Percentiles rank a stretch among this genome's conserved stretches.
phyloP scores from a whole-genome alignment of 2,888 invertebrate genomes.

The Brenthis daphne region DNA sequence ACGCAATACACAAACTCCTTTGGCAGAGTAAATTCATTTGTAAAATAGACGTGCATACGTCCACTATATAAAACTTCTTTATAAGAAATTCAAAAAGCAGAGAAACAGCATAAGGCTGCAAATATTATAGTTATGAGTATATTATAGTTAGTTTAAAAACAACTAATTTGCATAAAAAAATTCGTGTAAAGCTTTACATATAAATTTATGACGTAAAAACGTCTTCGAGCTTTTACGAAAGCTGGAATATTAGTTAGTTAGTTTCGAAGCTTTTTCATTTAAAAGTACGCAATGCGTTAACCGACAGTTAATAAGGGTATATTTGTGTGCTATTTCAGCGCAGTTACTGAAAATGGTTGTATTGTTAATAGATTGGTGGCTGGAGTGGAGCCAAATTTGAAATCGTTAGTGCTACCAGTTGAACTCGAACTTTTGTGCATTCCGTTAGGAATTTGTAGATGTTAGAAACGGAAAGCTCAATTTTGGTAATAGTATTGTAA shows the following conservation, averaged over 20 bases:
- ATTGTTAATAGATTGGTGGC: constrained; percentile 25
- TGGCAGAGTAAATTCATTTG: no score
- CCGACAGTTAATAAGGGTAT: background rate
- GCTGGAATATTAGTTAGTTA: background rate
- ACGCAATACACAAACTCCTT: no score
- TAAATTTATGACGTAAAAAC: background rate
- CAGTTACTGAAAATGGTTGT: constrained; percentile 17
- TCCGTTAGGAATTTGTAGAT: constrained; percentile 18
- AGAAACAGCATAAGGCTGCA: no score
- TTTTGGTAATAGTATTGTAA: constrained; percentile 7
- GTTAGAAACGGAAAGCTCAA: constrained; percentile 7
- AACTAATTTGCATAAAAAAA: background rate
- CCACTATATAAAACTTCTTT: no score
- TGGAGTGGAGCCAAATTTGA: constrained; percentile 39
- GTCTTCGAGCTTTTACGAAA: background rate
- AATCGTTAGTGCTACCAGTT: constrained; percentile 33
- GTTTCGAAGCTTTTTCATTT: background rate
- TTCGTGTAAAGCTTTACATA: background rate
- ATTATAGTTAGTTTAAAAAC: no score
- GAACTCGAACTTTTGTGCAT: constrained; percentile 33
- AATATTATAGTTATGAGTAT: no score
- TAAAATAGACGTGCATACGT: no score
- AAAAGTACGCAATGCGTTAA: background rate
- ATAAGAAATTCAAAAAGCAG: no score
- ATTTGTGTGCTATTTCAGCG: constrained; percentile 8